A percentile compares a stretch with the other conserved stretches of the same genome.
phyloP scores from a whole-genome alignment of 1,140 invertebrate genomes.

The Forficula auricularia region DNA sequence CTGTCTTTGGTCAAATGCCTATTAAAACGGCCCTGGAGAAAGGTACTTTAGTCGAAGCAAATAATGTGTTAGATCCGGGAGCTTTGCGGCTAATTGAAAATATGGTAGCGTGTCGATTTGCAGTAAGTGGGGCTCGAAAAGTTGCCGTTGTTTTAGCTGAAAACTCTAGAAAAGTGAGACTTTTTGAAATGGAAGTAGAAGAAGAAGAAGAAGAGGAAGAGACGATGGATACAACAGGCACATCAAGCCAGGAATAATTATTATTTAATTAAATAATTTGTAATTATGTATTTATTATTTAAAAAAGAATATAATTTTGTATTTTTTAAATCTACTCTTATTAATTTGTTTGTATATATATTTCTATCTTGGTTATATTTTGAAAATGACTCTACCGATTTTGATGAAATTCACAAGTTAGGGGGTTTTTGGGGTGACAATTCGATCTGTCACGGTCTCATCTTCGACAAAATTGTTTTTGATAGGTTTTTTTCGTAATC shows the following conservation, averaged over 20 bases:
- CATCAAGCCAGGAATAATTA: no score
- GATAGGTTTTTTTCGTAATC: no score
- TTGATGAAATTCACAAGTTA: no score
- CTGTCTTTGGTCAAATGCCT: constrained; percentile 47
- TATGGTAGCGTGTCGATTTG: constrained; percentile 49
- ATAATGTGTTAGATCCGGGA: constrained; percentile 15
- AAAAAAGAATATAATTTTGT: neutral
- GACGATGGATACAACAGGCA: constrained; percentile 27
- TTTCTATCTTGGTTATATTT: no score
- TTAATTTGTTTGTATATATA: no score
- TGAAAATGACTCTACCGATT: no score
- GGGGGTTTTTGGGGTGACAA: no score
- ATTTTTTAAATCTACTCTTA: no score
- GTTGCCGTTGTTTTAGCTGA: constrained; percentile 72
- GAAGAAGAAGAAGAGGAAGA: constrained; percentile 73
- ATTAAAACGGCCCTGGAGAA: constrained; percentile 20
- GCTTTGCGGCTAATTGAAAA: constrained; percentile 41
- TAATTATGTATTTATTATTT: no score
- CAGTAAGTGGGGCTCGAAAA: constrained; percentile 74
- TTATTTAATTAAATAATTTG: no score
- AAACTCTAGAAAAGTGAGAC: constrained; percentile 56
- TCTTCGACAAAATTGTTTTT: no score
- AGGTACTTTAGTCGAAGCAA: constrained; percentile 3
- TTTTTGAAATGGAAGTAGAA: constrained; percentile 84
- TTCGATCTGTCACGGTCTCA: no score